phyloP scores from a whole-genome alignment of 2,888 invertebrate genomes.

The Tipula confusa region DNA sequence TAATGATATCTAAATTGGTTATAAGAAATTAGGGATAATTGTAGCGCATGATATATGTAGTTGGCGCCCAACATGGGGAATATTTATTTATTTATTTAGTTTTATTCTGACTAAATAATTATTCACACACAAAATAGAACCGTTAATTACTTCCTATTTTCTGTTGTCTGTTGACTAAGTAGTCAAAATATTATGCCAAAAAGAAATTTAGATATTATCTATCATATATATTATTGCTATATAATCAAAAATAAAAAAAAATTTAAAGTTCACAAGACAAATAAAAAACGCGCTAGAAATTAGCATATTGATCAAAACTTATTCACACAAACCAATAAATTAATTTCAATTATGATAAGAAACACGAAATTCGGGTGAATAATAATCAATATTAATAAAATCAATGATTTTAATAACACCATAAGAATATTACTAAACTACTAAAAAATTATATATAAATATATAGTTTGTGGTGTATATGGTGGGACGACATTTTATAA shows the following conservation, averaged over 20 bases:
- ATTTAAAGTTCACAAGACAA: neutral
- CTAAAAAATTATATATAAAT: neutral
- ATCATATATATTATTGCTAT: neutral
- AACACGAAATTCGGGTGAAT: neutral
- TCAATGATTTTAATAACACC: slow-evolving; percentile 14
- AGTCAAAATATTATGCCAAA: neutral
- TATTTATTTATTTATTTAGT: neutral
- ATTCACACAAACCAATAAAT: neutral
- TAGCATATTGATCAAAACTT: neutral
- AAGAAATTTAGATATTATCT: neutral
- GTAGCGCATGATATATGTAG: neutral
- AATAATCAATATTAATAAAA: slow-evolving; percentile 15
- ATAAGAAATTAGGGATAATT: neutral
- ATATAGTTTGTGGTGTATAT: neutral
- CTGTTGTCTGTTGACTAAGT: no score
- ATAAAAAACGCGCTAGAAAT: neutral
- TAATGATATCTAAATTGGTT: neutral
- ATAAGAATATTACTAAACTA: neutral
- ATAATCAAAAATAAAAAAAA: neutral
- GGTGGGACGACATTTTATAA: slow-evolving; percentile 3
- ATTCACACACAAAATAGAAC: neutral
- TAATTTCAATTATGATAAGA: neutral
- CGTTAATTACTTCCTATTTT: neutral
- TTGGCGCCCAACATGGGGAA: neutral
- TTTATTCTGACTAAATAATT: neutral